These are phyloP conservation scores for Plebejus anna DNA, from an alignment of 2,888 invertebrate species.

Conservation along the genomic window DNA sequence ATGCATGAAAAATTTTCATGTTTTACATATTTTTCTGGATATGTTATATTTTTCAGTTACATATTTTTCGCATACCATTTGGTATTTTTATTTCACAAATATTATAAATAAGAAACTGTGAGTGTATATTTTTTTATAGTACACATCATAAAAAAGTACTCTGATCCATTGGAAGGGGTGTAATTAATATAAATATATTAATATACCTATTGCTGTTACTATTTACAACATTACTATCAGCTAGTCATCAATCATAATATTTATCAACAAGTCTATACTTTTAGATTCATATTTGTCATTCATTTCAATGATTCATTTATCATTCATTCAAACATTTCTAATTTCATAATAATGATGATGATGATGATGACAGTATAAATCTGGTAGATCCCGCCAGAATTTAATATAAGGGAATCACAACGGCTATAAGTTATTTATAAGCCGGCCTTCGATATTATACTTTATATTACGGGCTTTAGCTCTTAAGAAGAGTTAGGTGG, in stretches of 20 bases:
- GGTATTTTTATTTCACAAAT: not conserved
- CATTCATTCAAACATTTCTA: not conserved
- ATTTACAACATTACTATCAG: too few species aligned
- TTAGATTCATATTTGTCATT: too few species aligned
- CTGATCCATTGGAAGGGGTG: too few species aligned
- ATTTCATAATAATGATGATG: not conserved
- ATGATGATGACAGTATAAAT: constrained; percentile 18
- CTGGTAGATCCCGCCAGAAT: constrained; percentile 62
- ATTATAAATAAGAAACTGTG: not conserved
- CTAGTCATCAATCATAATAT: too few species aligned
- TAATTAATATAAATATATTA: too few species aligned
- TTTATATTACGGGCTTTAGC: constrained; percentile 5
- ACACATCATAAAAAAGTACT: too few species aligned
- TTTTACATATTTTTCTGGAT: not conserved
- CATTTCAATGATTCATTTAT: not conserved
- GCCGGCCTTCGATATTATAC: constrained; percentile 36
- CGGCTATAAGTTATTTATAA: constrained; percentile 60
- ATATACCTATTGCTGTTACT: too few species aligned
- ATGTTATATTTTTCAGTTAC: too few species aligned
- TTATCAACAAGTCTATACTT: too few species aligned
- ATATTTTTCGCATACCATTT: too few species aligned
- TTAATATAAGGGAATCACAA: constrained; percentile 67
- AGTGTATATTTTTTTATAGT: too few species aligned
- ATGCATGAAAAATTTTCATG: not conserved
- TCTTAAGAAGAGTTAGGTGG: not conserved